Percentiles rank a stretch among this genome's conserved stretches.
Conservation (phyloP, 2,888 invertebrate genomes). For the Nymphalis polychloros region DNA sequence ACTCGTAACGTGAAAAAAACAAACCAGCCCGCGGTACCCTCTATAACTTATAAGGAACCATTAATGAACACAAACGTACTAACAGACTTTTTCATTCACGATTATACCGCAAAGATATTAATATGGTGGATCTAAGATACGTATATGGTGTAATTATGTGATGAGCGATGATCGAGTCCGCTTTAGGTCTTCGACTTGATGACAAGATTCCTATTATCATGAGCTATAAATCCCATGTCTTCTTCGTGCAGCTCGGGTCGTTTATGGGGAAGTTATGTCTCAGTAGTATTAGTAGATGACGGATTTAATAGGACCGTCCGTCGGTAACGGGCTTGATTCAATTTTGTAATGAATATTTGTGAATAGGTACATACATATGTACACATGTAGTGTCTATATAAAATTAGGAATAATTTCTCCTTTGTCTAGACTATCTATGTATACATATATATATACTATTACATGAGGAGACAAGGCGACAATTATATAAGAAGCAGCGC, state of each 20-base stretch:
- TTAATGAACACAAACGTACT: conserved; percentile 34
- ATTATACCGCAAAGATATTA: conserved; percentile 22
- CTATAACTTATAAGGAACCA: conserved; percentile 26
- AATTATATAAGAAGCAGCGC: no score
- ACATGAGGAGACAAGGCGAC: no score
- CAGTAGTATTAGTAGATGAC: background rate
- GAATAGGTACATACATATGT: background rate
- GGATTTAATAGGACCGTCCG: background rate
- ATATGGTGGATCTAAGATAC: background rate
- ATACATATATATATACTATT: no score
- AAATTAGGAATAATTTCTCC: no score
- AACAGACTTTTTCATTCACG: conserved; percentile 34
- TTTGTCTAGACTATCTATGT: no score
- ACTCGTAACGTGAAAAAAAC: background rate
- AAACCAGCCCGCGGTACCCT: background rate
- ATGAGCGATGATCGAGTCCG: conserved; percentile 18
- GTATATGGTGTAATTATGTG: conserved; percentile 32
- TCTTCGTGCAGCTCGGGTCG: conserved; percentile 3
- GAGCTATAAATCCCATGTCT: conserved; percentile 8
- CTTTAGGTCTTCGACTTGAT: conserved; percentile 5
- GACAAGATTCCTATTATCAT: conserved; percentile 14
- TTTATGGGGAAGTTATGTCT: background rate
- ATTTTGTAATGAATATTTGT: background rate
- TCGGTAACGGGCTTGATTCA: background rate
- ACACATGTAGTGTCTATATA: no score